Conservation (phyloP, 2,113 vertebrate species). For the Eulemur rufifrons region DNA sequence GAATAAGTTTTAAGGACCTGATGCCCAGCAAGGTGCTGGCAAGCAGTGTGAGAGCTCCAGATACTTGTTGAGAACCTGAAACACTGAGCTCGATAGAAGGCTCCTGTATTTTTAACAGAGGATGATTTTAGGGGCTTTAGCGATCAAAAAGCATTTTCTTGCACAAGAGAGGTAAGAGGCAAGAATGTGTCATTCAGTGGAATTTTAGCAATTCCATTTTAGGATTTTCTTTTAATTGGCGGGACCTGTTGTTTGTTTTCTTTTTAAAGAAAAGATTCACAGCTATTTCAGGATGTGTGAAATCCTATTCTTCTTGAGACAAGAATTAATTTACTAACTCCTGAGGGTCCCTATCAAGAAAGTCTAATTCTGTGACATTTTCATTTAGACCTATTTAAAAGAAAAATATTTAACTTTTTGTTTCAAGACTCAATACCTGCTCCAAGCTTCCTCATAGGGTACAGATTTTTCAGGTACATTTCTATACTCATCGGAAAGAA, state of each 20-base stretch:
- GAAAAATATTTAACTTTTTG: conserved; percentile 6
- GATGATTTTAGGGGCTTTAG: background rate
- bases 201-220: conserved; percentile 27
- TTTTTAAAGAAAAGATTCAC: conserved; percentile 20
- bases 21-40: background rate
- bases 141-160: background rate
- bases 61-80: background rate
- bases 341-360: background rate
- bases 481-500: background rate
- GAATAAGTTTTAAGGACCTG: background rate
- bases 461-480: background rate
- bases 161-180: background rate
- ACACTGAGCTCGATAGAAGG: background rate
- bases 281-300: conserved; percentile 24
- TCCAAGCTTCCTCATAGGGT: background rate
- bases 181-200: background rate
- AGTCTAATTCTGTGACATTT: background rate
- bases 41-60: background rate
- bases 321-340: background rate
- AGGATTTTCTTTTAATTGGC: background rate
- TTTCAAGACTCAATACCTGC: background rate
- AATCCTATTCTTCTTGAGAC: background rate
- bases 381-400: background rate
- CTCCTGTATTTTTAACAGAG: background rate
- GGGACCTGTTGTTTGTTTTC: background rate